A percentile compares a stretch with the other conserved stretches of the same genome.
Conservation (phyloP, 2,888 invertebrate genomes). For the Campoletis raptor region DNA sequence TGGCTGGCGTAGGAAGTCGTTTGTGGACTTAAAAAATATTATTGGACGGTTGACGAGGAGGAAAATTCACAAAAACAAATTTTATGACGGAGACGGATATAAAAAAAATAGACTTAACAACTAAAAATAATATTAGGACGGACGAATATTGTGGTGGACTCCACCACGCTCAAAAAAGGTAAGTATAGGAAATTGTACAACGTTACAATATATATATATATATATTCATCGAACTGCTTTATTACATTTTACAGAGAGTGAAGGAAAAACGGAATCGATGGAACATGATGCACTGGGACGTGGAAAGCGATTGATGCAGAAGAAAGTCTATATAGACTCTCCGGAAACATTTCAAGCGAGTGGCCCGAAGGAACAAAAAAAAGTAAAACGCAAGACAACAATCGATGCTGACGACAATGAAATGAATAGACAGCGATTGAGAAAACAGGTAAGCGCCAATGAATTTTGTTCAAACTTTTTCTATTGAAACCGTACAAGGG, state of each 20-base stretch:
- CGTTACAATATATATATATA: too few relatives aligned
- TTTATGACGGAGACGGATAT: too few relatives aligned
- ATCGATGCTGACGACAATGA: conserved; percentile 13
- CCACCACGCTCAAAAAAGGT: too few relatives aligned
- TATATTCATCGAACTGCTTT: too few relatives aligned
- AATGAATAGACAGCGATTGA: conserved; percentile 18
- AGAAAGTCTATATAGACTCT: conserved; percentile 15
- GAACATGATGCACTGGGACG: background rate
- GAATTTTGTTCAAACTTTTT: conserved; percentile 16
- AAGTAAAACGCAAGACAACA: background rate
- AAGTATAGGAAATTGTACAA: too few relatives aligned
- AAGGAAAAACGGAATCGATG: conserved; percentile 13
- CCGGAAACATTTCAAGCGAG: conserved; percentile 29
- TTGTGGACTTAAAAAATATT: too few relatives aligned
- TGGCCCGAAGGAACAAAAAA: conserved; percentile 5
- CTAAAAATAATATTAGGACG: too few relatives aligned
- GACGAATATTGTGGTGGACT: too few relatives aligned
- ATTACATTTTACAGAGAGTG: background rate
- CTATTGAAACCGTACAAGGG: background rate
- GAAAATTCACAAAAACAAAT: too few relatives aligned
- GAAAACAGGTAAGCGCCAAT: conserved; percentile 19
- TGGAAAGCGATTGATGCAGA: conserved; percentile 9
- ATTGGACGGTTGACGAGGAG: too few relatives aligned
- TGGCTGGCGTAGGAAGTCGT: too few relatives aligned
- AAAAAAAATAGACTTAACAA: too few relatives aligned